Evolutionary conservation across 2,888 invertebrate species (phyloP), one percentile per base, ranked within the genome.

Genomic region (Autographa pulchrina): DNA sequence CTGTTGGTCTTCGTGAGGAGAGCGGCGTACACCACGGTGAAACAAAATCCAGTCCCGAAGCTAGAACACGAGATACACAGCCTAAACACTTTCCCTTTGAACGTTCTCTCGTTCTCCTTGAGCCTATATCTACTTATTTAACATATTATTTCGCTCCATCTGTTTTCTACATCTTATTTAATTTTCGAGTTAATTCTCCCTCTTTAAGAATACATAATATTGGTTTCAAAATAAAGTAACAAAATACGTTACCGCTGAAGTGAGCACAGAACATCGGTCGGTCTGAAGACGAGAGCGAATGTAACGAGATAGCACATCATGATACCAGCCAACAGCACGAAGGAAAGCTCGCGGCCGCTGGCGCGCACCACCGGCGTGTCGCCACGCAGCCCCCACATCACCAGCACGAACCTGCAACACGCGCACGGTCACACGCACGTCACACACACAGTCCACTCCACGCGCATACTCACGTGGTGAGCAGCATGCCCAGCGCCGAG

Each of bases 1-100:
- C 99, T 96, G 94, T 99, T 99, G 8, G 99, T 99, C 96, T 99
- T 99, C 25, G 99, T 99, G 69, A 99, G 96, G 32, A 99, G 96
- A 3, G 99, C 99, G 0, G 99, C 99, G 93, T 99, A 99, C 68
- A 99, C 99, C 60, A 99, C 98, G 1, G 99, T 98, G 96, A 99
- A 99, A 89, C 99, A 99, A 90, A 99, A 98, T 1, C 99, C 99
- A 0, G 99, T 98, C 14, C 97, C 97, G 86, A 98, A 98, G 86
- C 98, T 98, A 86, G 3, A 59, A 63, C 8, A 60, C 54, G 7
- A 8, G 25, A 54, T 9, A 18, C 8, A 2, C 18, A 9, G 11
- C 9, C 18, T 52, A 18, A 18, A 43, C 0, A 43, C 5, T 16
- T 43, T 16, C 43, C 43, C 2, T 16, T 43, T 43, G 43, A 43